These are phyloP conservation scores for Pseudochromis fuscus DNA, from an alignment of 2,797 vertebrate genomes.

Conservation along the genomic window DNA sequence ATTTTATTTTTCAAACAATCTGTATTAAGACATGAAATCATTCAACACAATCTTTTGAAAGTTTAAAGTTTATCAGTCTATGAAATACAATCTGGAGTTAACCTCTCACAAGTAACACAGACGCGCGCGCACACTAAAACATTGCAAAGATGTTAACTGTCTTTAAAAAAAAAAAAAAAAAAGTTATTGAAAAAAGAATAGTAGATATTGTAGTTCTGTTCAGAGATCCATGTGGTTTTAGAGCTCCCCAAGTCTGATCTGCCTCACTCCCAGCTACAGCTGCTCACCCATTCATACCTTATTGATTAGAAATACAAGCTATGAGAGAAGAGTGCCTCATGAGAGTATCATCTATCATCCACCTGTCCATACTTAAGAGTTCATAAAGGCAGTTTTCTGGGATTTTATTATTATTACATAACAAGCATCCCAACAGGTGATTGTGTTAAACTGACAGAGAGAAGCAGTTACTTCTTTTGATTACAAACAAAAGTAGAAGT, in stretches of 20 bases:
- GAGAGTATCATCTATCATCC: conserved; percentile 35
- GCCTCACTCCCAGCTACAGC: conserved; percentile 67
- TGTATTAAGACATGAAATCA: conserved; percentile 87
- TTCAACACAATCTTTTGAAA: conserved; percentile 85
- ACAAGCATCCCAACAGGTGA: conserved; percentile 55
- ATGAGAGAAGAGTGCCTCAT: conserved; percentile 45
- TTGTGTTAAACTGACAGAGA: conserved; percentile 55
- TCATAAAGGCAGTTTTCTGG: conserved; percentile 67
- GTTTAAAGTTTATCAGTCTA: conserved; percentile 80
- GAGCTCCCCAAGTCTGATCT: conserved; percentile 64
- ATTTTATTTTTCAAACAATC: conserved; percentile 86
- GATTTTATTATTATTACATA: conserved; percentile 41
- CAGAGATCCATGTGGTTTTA: conserved; percentile 68
- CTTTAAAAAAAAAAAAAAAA: conserved; percentile 61
- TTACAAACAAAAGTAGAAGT: conserved; percentile 38
- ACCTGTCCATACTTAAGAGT: conserved; percentile 36
- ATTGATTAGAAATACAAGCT: conserved; percentile 55
- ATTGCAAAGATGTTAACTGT: conserved; percentile 71
- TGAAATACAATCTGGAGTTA: conserved; percentile 84
- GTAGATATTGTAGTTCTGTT: conserved; percentile 70
- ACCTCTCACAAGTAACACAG: conserved; percentile 80
- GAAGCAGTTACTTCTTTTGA: conserved; percentile 37
- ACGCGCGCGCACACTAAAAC: conserved; percentile 73
- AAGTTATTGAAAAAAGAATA: conserved; percentile 59
- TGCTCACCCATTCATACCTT: conserved; percentile 51